Evolutionary conservation across 2,113 vertebrate genomes (phyloP).

Genomic region (Leucoraja erinaceus): DNA sequence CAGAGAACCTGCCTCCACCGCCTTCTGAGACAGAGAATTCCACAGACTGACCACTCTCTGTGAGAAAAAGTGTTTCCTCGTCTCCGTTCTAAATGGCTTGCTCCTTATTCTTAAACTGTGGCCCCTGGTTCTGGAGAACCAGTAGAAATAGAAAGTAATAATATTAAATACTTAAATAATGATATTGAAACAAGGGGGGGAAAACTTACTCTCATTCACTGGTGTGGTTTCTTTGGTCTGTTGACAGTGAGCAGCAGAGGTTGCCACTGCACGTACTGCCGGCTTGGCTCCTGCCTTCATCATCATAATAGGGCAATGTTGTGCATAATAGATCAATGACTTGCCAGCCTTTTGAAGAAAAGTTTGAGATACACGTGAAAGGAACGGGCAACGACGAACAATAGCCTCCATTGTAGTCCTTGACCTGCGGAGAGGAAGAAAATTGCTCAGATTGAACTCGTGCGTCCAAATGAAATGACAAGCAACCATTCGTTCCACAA

Average conservation of each 20-base stretch:
- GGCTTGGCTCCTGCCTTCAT: slow-evolving; percentile 77
- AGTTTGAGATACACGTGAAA: slow-evolving; percentile 78
- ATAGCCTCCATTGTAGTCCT: slow-evolving; percentile 73
- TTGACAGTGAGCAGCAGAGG: slow-evolving; percentile 63
- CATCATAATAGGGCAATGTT: slow-evolving; percentile 92
- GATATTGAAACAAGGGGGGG: background rate
- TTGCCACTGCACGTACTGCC: slow-evolving; percentile 63
- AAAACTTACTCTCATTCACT: slow-evolving; percentile 58
- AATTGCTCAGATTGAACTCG: background rate
- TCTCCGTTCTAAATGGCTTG: too few relatives aligned
- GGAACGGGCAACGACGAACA: slow-evolving; percentile 83
- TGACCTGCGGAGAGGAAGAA: slow-evolving; percentile 40
- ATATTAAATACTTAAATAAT: too few relatives aligned
- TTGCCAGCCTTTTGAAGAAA: slow-evolving; percentile 87
- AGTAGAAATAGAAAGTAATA: too few relatives aligned
- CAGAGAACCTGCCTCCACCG: too few relatives aligned
- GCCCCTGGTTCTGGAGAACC: too few relatives aligned
- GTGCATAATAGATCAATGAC: slow-evolving; percentile 76
- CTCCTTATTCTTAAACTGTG: too few relatives aligned
- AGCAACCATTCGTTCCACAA: background rate
- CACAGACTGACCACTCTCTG: too few relatives aligned
- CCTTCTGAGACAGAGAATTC: too few relatives aligned
- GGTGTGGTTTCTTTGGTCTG: slow-evolving; percentile 58
- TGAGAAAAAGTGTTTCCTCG: too few relatives aligned
- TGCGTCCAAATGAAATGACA: background rate